These are phyloP conservation scores for Malurus leucopterus DNA, from an alignment of 2,797 vertebrate genomes.

Conservation along the genomic window DNA sequence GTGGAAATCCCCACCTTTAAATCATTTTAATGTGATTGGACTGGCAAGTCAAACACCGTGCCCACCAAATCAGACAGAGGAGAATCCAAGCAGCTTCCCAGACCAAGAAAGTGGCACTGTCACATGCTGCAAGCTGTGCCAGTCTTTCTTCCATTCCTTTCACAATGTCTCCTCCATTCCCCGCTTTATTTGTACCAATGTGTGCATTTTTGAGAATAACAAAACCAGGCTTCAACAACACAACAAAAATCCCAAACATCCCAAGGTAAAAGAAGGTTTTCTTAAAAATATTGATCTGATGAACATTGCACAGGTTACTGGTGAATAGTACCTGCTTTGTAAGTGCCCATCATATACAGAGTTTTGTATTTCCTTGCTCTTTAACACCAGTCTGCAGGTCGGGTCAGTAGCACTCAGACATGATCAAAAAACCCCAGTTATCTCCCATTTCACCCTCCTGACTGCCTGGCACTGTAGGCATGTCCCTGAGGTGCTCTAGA, in stretches of 20 bases:
- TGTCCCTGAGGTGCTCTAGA: rapidly evolving
- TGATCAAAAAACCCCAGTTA: neutral
- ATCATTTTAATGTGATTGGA: neutral
- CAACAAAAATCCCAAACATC: neutral
- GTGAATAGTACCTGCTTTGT: neutral
- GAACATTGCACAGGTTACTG: neutral
- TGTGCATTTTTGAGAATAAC: neutral
- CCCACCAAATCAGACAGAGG: neutral
- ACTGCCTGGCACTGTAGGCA: neutral
- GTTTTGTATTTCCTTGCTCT: neutral
- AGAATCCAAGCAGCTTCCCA: neutral
- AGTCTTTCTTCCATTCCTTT: neutral
- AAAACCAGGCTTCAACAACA: neutral
- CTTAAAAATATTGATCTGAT: neutral
- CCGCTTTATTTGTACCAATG: neutral
- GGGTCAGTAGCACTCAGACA: neutral
- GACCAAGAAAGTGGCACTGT: neutral
- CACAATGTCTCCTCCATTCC: neutral
- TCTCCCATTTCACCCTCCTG: neutral
- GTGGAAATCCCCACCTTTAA: neutral
- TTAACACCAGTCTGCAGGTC: neutral
- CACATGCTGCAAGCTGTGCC: neutral
- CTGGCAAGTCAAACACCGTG: neutral
- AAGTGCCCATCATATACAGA: neutral
- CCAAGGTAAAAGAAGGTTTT: neutral